Percentiles rank a stretch among this genome's conserved stretches.
phyloP scores from a whole-genome alignment of 2,113 vertebrate genomes.

The Fulmarus glacialis region DNA sequence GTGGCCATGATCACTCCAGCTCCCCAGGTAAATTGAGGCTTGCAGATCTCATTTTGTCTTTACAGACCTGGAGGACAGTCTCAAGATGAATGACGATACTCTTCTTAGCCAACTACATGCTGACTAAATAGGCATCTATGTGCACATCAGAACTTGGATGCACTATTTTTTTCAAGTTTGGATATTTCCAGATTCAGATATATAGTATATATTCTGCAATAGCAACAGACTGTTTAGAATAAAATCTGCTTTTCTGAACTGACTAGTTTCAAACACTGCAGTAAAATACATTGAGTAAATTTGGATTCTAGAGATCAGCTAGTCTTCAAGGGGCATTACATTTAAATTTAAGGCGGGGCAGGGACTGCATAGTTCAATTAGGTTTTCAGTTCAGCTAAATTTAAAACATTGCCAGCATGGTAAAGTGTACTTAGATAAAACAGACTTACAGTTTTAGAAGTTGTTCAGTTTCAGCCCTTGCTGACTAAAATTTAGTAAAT shows the following conservation, averaged over 20 bases:
- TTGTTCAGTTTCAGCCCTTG: background rate
- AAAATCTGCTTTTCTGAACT: background rate
- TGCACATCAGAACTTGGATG: background rate
- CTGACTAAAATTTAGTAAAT: background rate
- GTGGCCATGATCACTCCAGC: slow-evolving; percentile 11
- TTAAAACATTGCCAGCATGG: background rate
- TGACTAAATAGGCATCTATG: background rate
- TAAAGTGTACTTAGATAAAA: background rate
- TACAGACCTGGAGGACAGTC: background rate
- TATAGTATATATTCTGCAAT: background rate
- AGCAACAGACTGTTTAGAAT: background rate
- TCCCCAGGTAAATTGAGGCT: slow-evolving; percentile 1
- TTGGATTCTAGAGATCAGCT: background rate
- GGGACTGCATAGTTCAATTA: background rate
- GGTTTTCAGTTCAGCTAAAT: background rate
- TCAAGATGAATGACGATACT: background rate
- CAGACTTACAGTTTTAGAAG: background rate
- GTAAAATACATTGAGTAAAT: background rate
- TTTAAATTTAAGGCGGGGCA: background rate
- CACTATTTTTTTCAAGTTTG: background rate
- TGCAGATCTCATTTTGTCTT: background rate
- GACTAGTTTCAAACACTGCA: background rate
- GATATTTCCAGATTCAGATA: background rate
- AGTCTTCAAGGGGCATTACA: background rate
- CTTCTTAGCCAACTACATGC: background rate